Evolutionary conservation across 2,888 invertebrate genomes (phyloP), one percentile per base, ranked within the genome.

Genomic region (Cantharis nigra): DNA sequence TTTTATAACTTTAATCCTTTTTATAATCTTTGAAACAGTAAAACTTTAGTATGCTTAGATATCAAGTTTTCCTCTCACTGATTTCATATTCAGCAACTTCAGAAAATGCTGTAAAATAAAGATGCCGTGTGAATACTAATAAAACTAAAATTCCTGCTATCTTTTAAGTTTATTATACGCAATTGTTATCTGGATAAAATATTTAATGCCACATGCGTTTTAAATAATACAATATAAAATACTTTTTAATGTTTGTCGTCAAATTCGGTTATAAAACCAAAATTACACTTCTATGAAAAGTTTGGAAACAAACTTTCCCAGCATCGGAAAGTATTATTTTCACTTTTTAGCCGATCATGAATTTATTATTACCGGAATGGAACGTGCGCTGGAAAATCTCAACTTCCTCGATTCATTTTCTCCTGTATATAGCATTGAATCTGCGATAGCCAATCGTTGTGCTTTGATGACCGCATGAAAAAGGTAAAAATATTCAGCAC

Each of bases 1-100:
- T 75, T 77, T 77, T 77, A 77, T 74, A 77, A 77, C 77, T 77
- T 77, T 77, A 77, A 77, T 77, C 77, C 77, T 77, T 74, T 77
- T 77, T 77, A 77, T 77, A 77, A 77, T 77, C 77, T 77, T 77
- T 77, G 74, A 71, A 77, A 71, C 74, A 62, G 77, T 74, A 77
- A 77, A 74, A 77, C 77, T 77, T 77, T 77, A 77, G 77, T 77
- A 63, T 77, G 77, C 77, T 77, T 77, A 74, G 77, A 77, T 77
- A 77, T 77, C 71, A 77, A 77, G 74, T 77, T 77, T 77, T 70
- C 74, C 74, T 74, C 74, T 77, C 74, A 74, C 77, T 71, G 77
- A 77, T 77, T 77, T 77, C 70, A 77, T 77, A 77, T 77, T 77
- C 77, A 77, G 74, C 73, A 74, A 63, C 77, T 71, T 49, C 71